A percentile compares a stretch with the other conserved stretches of the same genome.
These are phyloP conservation scores for Nothura maculosa DNA, from an alignment of 2,797 vertebrate genomes.

Conservation along the genomic window DNA sequence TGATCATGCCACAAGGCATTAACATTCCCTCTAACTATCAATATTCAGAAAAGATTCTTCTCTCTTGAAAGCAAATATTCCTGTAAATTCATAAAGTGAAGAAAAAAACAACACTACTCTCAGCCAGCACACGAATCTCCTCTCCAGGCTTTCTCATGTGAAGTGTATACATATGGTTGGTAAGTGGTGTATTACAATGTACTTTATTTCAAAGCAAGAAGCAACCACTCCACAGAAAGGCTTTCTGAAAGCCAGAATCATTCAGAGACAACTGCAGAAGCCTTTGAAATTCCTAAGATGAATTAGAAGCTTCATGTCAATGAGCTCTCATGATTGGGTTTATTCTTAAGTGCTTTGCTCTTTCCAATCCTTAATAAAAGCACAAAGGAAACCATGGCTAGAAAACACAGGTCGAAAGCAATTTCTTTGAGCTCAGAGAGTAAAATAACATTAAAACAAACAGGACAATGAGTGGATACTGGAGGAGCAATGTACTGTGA, in stretches of 20 bases:
- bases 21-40: not conserved
- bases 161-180: not conserved
- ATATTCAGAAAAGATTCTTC: not conserved
- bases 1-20: not conserved
- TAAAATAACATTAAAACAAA: not conserved
- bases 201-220: constrained; percentile 30
- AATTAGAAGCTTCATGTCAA: not conserved
- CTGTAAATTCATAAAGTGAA: not conserved
- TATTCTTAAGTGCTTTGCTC: constrained; percentile 25
- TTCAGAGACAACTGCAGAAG: constrained; percentile 14
- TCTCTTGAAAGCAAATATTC: not conserved
- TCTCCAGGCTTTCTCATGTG: not conserved
- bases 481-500: not conserved
- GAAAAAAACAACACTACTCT: not conserved
- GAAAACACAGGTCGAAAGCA: not conserved
- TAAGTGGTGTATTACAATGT: not conserved
- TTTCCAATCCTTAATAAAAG: not conserved
- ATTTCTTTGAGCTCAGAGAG: not conserved
- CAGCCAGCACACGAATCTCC: not conserved
- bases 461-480: not conserved
- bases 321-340: not conserved
- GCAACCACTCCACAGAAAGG: not conserved
- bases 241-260: constrained; percentile 8
- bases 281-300: not conserved
- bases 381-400: not conserved